These are phyloP conservation scores for Moxostoma hubbsi DNA, from an alignment of 2,797 vertebrate species.

Conservation along the genomic window DNA sequence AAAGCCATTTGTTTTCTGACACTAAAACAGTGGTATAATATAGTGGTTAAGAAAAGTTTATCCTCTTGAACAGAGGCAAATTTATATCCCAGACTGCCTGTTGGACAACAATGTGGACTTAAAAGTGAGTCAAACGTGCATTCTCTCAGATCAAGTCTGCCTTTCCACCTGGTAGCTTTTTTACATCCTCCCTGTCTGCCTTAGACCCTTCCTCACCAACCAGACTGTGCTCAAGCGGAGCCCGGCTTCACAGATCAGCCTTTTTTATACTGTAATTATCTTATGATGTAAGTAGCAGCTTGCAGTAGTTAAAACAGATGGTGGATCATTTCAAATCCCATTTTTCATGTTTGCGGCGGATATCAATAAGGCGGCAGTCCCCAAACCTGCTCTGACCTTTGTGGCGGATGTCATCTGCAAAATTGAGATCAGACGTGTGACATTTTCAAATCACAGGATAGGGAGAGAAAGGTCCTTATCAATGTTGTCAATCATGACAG, in stretches of 20 bases:
- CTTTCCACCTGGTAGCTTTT: not conserved
- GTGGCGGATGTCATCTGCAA: slow-evolving; percentile 53
- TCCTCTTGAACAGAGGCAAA: slow-evolving; percentile 43
- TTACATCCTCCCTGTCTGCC: not conserved
- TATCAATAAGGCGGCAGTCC: slow-evolving; percentile 55
- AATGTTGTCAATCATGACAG: slow-evolving; percentile 56
- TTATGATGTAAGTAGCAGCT: slow-evolving; percentile 50
- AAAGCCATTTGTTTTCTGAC: slow-evolving; percentile 49
- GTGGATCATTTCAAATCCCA: slow-evolving; percentile 54
- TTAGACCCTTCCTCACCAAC: not conserved
- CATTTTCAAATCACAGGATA: slow-evolving; percentile 58
- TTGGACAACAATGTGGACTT: not conserved
- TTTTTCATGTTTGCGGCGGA: slow-evolving; percentile 55
- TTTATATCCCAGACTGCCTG: slow-evolving; percentile 49
- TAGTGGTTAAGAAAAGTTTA: slow-evolving; percentile 45
- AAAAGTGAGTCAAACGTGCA: not conserved
- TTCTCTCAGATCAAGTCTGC: not conserved
- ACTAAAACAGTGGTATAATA: slow-evolving; percentile 54
- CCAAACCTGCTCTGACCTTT: slow-evolving; percentile 63
- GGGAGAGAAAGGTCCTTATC: slow-evolving; percentile 43
- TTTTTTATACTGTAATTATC: slow-evolving; percentile 54
- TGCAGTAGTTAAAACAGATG: slow-evolving; percentile 59
- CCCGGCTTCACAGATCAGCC: slow-evolving; percentile 40
- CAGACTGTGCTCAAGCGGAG: not conserved
- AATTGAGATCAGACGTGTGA: slow-evolving; percentile 48